A percentile compares a stretch with the other conserved stretches of the same genome.
Conservation (phyloP, 2,888 invertebrate genomes). For the Caenorhabditis sp. region DNA sequence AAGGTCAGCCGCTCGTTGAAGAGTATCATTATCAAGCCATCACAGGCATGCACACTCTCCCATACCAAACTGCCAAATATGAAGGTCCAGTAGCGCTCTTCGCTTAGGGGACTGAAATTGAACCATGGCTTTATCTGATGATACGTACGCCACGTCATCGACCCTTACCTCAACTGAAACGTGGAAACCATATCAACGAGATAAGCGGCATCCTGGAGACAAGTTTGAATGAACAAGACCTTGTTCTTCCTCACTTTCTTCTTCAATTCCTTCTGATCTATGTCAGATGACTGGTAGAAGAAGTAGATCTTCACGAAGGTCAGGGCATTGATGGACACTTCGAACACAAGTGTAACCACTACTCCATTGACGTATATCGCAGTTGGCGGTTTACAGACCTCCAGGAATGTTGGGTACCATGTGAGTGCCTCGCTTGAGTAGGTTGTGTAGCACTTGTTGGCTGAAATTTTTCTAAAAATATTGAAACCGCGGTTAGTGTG, state of each 20-base stretch:
- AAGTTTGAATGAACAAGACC: conserved; percentile 39
- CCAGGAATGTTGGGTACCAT: conserved; percentile 10
- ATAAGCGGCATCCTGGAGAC: conserved; percentile 38
- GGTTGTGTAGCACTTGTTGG: conserved; percentile 20
- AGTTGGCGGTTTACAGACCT: neutral
- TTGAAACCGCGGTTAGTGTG: neutral
- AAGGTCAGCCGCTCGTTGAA: conserved; percentile 35
- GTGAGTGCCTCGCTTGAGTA: conserved; percentile 2
- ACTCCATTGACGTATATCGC: conserved; percentile 3
- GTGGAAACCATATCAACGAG: conserved; percentile 42
- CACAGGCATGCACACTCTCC: conserved; percentile 45
- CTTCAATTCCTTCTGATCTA: conserved; percentile 22
- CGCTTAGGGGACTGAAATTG: conserved; percentile 20
- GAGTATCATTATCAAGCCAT: conserved; percentile 54
- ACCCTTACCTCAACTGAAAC: conserved; percentile 28
- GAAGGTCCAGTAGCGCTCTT: conserved; percentile 32
- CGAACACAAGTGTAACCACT: neutral
- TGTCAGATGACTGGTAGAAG: conserved; percentile 37
- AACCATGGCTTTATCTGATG: too few species aligned
- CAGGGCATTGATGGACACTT: conserved; percentile 4
- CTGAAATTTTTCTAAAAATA: neutral
- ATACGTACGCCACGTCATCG: too few species aligned
- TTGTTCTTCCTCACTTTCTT: conserved; percentile 32
- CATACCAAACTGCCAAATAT: conserved; percentile 43
- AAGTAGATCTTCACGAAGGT: conserved; percentile 38